A percentile compares a stretch with the other conserved stretches of the same genome.
Conservation (phyloP, 2,113 vertebrate genomes). For the Noctilio leporinus region DNA sequence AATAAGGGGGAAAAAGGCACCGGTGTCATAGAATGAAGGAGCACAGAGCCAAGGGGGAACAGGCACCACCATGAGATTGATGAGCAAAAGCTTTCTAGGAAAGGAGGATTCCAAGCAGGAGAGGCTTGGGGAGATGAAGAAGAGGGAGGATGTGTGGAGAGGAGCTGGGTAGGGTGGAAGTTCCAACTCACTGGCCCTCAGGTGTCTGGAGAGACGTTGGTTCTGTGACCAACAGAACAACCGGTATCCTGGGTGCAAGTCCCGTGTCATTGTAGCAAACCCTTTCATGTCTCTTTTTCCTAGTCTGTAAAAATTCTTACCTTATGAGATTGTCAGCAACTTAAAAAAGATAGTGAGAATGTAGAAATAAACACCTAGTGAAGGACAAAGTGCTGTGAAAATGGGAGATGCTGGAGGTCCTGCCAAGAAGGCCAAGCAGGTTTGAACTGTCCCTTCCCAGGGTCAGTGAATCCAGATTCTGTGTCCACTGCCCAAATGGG, state of each 20-base stretch:
- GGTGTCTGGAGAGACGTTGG: not conserved
- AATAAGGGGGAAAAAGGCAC: not conserved
- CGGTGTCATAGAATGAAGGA: too few species aligned
- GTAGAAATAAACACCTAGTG: not conserved
- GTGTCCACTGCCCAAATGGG: not conserved
- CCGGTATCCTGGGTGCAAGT: not conserved
- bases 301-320: not conserved
- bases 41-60: too few species aligned
- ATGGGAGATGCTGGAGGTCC: not conserved
- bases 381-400: not conserved
- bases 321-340: not conserved
- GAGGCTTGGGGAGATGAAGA: not conserved
- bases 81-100: not conserved
- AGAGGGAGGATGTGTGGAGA: not conserved
- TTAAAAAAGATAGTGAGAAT: not conserved
- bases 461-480: not conserved
- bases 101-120: not conserved
- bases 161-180: not conserved
- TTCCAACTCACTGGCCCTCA: rapidly evolving
- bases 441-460: not conserved
- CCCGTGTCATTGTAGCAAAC: not conserved
- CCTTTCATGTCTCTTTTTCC: not conserved
- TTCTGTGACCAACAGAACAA: not conserved
- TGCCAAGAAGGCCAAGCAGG: not conserved
- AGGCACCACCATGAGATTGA: rapidly evolving